Conservation (phyloP, 1,140 invertebrate species). For the Fopius arisanus region DNA sequence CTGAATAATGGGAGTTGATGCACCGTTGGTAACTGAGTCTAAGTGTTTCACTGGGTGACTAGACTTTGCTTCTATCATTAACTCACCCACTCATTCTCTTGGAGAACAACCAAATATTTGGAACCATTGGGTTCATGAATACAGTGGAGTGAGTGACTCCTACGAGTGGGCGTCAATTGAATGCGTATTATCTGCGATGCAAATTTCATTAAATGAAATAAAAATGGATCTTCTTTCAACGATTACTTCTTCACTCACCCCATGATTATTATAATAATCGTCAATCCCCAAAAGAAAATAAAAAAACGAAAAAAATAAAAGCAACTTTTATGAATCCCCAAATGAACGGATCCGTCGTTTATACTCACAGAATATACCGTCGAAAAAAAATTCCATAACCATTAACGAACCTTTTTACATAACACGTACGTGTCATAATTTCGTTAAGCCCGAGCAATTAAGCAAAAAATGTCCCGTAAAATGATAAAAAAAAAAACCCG, state of each 20-base stretch:
- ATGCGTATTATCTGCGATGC: not conserved
- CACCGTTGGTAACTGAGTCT: not conserved
- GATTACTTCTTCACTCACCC: too few relatives aligned
- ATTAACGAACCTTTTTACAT: not conserved
- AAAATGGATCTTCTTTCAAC: too few relatives aligned
- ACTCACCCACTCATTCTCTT: not conserved
- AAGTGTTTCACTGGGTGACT: not conserved
- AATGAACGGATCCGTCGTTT: not conserved
- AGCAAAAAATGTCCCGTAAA: not conserved
- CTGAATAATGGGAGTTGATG: not conserved
- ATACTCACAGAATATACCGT: not conserved
- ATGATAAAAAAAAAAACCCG: not conserved
- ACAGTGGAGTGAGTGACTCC: not conserved
- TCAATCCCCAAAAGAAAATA: not conserved
- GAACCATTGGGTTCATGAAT: not conserved
- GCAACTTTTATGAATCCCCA: not conserved
- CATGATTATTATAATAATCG: too few relatives aligned
- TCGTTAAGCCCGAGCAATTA: not conserved
- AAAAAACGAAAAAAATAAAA: not conserved
- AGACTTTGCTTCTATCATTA: conserved; percentile 14
- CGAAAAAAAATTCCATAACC: not conserved
- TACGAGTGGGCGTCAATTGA: not conserved
- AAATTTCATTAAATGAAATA: too few relatives aligned
- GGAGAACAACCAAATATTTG: not conserved
- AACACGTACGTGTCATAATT: not conserved